Base-by-base conservation (phyloP, 2,113 vertebrate genomes). In the Aegypius monachus region DNA sequence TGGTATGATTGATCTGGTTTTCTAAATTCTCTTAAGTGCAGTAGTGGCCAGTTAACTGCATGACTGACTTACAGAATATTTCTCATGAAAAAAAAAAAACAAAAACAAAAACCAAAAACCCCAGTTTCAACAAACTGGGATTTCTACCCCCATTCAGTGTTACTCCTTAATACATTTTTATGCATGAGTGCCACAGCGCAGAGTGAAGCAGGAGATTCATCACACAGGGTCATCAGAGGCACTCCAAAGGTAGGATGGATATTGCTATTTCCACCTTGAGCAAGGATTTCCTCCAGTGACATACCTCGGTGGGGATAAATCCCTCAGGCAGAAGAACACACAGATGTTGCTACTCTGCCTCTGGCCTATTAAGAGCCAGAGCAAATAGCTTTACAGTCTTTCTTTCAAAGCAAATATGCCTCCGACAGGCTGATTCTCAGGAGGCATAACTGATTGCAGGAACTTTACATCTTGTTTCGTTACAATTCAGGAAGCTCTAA, bases 131-230 rank as follows among this genome's bases (percentile, higher is more conserved):
- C 10, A 32, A 11, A 27, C 5, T 11, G 11, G 6, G 10, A 18
- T 80, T 80, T 63, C 36, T 16, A 15, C 8, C 11, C 9, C 45
- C 18, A 13, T 19, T 61, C 9, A 25, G 15, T 9, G 26, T 59
- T 67, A 32, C 12, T 45, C 23, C 20, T 62, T 45, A 22, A 27
- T 43, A 25, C 9, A 1, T 34, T 50, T 79, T 29, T 32, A 12
- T 43, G 26, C 27, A 25, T 8, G n/a, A 34, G 32, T 45, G 23
- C 18, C 26, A 38, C 42, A 34, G 36, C 0, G 0, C 43, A 36
- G 29, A 22, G 21, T 4, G 67, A 63, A 79, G 17, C 17, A n/a
- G 59, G 53, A 58, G 19, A 9, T 52, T 21, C 26, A 13, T 38
- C 43, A 27, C 19, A 5, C 0, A 23, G 10, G n/a, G 15, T 22